phyloP scores from a whole-genome alignment of 2,113 vertebrate genomes.

The Hemibagrus wyckioides region DNA sequence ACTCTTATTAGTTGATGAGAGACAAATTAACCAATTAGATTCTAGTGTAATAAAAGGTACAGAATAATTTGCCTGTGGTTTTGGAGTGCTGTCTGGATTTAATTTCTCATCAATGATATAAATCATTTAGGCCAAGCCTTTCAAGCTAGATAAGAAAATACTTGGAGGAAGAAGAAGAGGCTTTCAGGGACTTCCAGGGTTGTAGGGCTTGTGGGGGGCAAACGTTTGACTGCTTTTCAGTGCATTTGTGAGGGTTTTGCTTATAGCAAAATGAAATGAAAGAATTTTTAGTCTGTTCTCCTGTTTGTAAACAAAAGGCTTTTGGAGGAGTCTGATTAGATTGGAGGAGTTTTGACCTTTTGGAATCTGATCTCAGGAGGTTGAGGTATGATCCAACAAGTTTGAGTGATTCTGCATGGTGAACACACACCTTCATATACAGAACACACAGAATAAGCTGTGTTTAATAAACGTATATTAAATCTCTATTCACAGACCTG shows the following conservation, averaged over 20 bases:
- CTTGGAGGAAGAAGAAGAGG: background rate
- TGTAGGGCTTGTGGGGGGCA: too few relatives aligned
- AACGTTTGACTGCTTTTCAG: background rate
- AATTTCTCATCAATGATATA: background rate
- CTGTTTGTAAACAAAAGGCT: background rate
- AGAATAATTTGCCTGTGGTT: constrained; percentile 63
- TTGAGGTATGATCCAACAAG: background rate
- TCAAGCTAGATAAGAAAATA: background rate
- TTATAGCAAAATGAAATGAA: constrained; percentile 19
- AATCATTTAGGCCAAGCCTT: background rate
- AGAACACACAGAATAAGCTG: background rate
- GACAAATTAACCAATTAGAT: constrained; percentile 77
- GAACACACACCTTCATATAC: background rate
- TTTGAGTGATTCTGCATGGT: background rate
- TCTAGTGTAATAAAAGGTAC: constrained; percentile 76
- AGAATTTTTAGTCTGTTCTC: background rate
- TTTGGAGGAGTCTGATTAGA: background rate
- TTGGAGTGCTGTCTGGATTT: background rate
- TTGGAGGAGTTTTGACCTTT: constrained; percentile 3
- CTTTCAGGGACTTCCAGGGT: background rate
- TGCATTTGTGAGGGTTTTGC: background rate
- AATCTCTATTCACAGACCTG: background rate
- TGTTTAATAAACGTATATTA: background rate
- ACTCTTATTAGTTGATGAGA: constrained; percentile 76
- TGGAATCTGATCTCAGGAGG: constrained; percentile 2